Conservation (phyloP, 2,888 invertebrate genomes). For the Meghimatium bilineatum region DNA sequence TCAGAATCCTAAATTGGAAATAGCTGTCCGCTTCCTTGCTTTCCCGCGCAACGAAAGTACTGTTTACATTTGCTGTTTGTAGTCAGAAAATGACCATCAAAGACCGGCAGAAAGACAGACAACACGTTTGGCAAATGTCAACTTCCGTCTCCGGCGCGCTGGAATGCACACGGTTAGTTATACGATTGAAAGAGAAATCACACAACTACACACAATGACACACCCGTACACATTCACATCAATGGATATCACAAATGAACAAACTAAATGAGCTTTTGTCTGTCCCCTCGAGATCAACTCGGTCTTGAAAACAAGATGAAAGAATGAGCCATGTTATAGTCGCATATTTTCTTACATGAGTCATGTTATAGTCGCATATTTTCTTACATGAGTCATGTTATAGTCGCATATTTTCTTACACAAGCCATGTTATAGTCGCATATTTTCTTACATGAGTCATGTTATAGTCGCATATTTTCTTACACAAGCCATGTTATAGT, state of each 20-base stretch:
- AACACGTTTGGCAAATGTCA: constrained; percentile 24
- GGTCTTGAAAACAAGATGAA: too few species aligned
- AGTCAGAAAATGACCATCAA: constrained; percentile 17
- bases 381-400: too few species aligned
- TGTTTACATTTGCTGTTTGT: constrained; percentile 23
- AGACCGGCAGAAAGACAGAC: constrained; percentile 6
- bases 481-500: too few species aligned
- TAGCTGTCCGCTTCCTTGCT: not conserved
- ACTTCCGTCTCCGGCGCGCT: not conserved
- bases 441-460: too few species aligned
- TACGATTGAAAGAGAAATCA: not conserved
- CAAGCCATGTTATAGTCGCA: too few species aligned
- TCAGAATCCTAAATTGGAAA: not conserved
- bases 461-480: too few species aligned
- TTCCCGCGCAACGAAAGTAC: not conserved
- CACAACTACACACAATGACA: not conserved
- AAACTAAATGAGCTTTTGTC: not conserved
- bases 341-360: too few species aligned
- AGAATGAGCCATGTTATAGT: too few species aligned
- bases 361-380: too few species aligned
- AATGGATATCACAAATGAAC: not conserved
- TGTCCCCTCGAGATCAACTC: too few species aligned
- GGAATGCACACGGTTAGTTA: constrained; percentile 9
- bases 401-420: too few species aligned
- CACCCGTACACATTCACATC: not conserved